Conservation (phyloP, 2,888 invertebrate species). For the Amiota mariae region DNA sequence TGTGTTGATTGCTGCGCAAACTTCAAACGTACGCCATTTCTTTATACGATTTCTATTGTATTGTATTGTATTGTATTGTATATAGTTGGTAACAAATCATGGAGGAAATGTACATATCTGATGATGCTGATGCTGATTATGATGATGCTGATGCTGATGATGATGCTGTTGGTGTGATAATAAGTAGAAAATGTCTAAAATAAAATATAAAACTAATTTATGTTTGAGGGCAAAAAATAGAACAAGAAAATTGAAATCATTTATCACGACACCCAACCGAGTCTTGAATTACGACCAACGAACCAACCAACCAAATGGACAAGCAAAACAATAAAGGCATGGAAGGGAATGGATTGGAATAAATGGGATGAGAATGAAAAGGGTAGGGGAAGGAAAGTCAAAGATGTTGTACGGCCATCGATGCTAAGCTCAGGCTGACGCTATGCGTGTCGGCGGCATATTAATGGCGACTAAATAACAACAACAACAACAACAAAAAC, state of each 20-base stretch:
- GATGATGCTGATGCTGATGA: slow-evolving; percentile 28
- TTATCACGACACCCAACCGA: slow-evolving; percentile 60
- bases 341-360: too few species aligned
- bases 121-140: slow-evolving; percentile 31
- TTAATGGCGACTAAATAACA: neutral
- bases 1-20: slow-evolving; percentile 25
- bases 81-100: neutral
- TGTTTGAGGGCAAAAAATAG: slow-evolving; percentile 43
- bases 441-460: too few species aligned
- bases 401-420: too few species aligned
- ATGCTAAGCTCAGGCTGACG: too few species aligned
- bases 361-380: too few species aligned
- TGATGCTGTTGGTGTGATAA: slow-evolving; percentile 32
- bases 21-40: slow-evolving; percentile 24
- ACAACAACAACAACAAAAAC: neutral
- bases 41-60: too few species aligned
- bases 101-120: neutral
- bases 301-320: neutral
- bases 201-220: slow-evolving; percentile 59
- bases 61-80: too few species aligned
- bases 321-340: neutral
- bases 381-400: too few species aligned
- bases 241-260: slow-evolving; percentile 58
- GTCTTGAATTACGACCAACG: slow-evolving; percentile 39
- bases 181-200: slow-evolving; percentile 38